These are phyloP conservation scores for Tricholaema leucomelas DNA, from an alignment of 2,113 vertebrate genomes.

Conservation along the genomic window DNA sequence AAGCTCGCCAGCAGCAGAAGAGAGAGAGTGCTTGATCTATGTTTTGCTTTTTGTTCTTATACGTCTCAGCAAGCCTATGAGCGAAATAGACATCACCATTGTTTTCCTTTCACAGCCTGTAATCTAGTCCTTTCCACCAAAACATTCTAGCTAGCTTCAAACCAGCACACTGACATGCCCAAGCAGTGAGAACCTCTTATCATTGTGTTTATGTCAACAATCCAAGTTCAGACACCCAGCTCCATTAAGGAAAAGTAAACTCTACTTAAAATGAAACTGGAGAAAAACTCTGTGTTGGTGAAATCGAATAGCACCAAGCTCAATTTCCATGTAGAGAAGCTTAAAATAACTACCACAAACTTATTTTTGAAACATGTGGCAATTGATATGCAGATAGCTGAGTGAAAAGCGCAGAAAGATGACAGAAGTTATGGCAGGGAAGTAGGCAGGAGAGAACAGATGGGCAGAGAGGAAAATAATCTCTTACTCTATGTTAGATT, in stretches of 20 bases:
- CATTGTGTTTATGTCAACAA: background rate
- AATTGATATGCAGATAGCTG: background rate
- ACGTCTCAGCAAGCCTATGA: too few relatives aligned
- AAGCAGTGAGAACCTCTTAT: background rate
- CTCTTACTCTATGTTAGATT: background rate
- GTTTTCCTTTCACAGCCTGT: too few relatives aligned
- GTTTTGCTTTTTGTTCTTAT: too few relatives aligned
- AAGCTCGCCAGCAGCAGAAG: too few relatives aligned
- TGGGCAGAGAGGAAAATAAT: background rate
- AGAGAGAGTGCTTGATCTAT: too few relatives aligned
- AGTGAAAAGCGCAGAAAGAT: background rate
- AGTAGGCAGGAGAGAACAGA: background rate
- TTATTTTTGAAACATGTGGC: background rate
- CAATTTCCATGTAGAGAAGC: background rate
- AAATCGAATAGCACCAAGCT: background rate
- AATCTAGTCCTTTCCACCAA: too few relatives aligned
- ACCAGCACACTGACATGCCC: too few relatives aligned
- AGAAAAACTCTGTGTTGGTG: background rate
- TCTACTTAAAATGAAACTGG: background rate
- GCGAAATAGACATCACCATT: too few relatives aligned
- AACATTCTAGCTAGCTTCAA: too few relatives aligned
- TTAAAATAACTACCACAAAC: background rate
- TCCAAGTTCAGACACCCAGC: background rate
- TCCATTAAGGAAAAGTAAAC: background rate
- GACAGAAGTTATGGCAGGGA: background rate